Base-by-base conservation (phyloP, 2,888 invertebrate species). In the Antheraea assamensis region DNA sequence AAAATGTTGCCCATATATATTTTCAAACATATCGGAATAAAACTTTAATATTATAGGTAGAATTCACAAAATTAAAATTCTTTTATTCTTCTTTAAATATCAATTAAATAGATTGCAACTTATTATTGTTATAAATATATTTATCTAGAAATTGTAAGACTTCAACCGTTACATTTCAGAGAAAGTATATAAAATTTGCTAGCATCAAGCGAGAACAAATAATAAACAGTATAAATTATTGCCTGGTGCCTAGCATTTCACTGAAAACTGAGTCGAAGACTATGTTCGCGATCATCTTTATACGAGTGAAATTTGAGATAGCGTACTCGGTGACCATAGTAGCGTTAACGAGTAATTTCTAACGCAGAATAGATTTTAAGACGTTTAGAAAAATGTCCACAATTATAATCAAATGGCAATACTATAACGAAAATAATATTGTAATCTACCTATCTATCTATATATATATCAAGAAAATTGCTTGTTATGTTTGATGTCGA, bases 131-230 rank as follows among this genome's bases (percentile, higher is more conserved):
- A 21, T 21, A 5, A 52, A 52, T 3, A 52, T 19, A 19, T 52
- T 55, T 21, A 2, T 58, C 58, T 24, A 24, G 24, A n/a, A 58
- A 58, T 24, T 24, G 2, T 27, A 27, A 61, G 21, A 27, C 15
- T 61, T 61, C 15, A 61, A 13, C 10, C 61, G 27, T 30, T 64
- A 30, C 17, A 30, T 30, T 64, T 64, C 21, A 64, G 61, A 64
- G 17, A 4, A 66, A 71, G 15, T 70, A 70, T 52, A 71, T 27
- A 5, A 15, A 73, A 35, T 74, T 71, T 71, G 61, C 71, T 68
- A 66, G 71, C 71, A 64, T 71, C 66, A 66, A 52, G 31, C 49
- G 52, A 71, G 61, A 27, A 31, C 24, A 55, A 19, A 49, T 64
- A 55, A 71, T 13, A 64, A 61, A 35, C 30, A 30, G 27, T 49